These are phyloP conservation scores for Amphipoea oculea DNA, from an alignment of 2,888 invertebrate species.

Conservation along the genomic window DNA sequence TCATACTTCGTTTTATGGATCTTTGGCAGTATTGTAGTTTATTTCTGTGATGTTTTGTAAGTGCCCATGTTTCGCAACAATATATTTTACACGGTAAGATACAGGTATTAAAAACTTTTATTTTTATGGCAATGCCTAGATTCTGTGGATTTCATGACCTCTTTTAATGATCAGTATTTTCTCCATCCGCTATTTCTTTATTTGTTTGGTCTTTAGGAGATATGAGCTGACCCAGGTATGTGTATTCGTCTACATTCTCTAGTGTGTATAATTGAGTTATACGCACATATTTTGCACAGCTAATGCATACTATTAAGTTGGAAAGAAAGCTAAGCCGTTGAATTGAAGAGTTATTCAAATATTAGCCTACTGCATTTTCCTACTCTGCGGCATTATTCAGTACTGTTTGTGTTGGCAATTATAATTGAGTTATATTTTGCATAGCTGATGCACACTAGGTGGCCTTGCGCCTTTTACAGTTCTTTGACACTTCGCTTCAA, in stretches of 20 bases:
- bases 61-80: no score
- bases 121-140: background rate
- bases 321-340: background rate
- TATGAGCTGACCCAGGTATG: no score
- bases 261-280: background rate
- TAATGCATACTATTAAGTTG: slow-evolving; percentile 21
- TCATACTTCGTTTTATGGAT: background rate
- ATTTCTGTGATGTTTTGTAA: background rate
- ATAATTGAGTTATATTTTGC: slow-evolving; percentile 61
- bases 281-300: slow-evolving; percentile 42
- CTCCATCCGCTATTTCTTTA: background rate
- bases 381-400: slow-evolving; percentile 33
- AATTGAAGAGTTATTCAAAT: background rate
- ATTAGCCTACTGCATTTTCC: background rate
- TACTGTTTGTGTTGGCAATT: slow-evolving; percentile 50
- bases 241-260: no score
- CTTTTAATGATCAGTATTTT: background rate
- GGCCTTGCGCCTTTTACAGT: slow-evolving; percentile 62
- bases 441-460: slow-evolving; percentile 52
- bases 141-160: background rate
- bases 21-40: background rate
- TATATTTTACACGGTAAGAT: no score
- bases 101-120: background rate
- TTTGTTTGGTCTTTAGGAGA: no score
- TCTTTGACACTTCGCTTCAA: slow-evolving; percentile 56